Evolutionary conservation across 2,888 invertebrate species (phyloP).

Genomic region (Linnaemya vulpina): DNA sequence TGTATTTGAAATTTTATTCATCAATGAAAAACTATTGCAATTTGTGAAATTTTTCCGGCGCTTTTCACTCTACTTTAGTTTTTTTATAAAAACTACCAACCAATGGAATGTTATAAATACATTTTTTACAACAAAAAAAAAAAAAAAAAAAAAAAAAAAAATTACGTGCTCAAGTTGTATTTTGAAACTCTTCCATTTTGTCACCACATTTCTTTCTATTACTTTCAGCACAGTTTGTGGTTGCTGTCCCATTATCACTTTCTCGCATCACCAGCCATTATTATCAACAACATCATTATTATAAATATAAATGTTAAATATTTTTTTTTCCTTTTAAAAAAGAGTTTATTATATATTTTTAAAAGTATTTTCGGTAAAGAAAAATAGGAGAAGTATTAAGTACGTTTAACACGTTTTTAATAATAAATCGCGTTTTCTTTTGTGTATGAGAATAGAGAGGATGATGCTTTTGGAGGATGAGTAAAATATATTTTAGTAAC

Average conservation of each 20-base stretch:
- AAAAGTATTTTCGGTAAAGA: neutral
- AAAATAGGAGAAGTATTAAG: constrained; percentile 4
- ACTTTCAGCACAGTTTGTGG: constrained; percentile 28
- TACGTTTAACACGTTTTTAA: constrained; percentile 54
- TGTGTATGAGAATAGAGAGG: neutral
- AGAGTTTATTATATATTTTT: constrained; percentile 9
- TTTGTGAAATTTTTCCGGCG: constrained; percentile 56
- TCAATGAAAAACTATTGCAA: constrained; percentile 45
- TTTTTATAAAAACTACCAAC: constrained; percentile 10
- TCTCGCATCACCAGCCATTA: constrained; percentile 25
- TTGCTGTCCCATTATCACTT: constrained; percentile 41
- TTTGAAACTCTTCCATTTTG: constrained; percentile 49
- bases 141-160: too few relatives aligned
- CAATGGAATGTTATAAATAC: constrained; percentile 30
- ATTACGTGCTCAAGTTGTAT: constrained; percentile 68
- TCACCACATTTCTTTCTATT: constrained; percentile 12
- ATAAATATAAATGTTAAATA: constrained; percentile 8
- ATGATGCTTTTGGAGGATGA: neutral
- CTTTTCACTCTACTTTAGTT: constrained; percentile 8
- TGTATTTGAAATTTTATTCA: constrained; percentile 29
- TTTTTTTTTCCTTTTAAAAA: neutral
- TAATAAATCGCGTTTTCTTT: constrained; percentile 26
- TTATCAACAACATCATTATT: constrained; percentile 44
- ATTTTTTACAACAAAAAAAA: too few relatives aligned
- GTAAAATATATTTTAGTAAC: neutral